Evolutionary conservation across 1,140 invertebrate species (phyloP), one percentile per base, ranked within the genome.

Genomic region (Drosophila busckii): DNA sequence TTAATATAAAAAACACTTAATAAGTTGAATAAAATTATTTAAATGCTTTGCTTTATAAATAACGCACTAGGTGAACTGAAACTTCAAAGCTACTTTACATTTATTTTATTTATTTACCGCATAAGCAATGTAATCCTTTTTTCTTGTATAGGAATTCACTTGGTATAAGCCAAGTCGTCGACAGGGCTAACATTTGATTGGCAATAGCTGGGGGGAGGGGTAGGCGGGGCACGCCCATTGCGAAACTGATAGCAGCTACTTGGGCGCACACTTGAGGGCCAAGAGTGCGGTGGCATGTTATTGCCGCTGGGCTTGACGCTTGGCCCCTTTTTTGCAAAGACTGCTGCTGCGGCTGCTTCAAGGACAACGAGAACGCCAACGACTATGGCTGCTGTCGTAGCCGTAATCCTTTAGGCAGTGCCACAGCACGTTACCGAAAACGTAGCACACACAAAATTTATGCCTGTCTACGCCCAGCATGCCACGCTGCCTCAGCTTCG

Each of bases 371-470:
- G 13, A 34, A 4, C 5, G 15, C 23, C 42, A 63, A 70, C 49
- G 66, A 69, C 66, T 32, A 13, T 44, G 29, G 38, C 34, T 41
- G 15, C 40, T 34, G 32, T 3, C 15, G 9, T 8, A 22, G 62
- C 35, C 52, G 45, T 71, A 78, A 73, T 78, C 73, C 68, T 80
- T 73, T 73, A 63, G 73, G 71, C 63, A 45, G 31, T 20, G 38
- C 40, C 55, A 50, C 61, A 76, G 70, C 70, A 76, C 70, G 70
- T 66, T 62, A 50, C 49, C 34, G 41, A 38, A 45, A 38, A 46
- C 37, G 34, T n/a, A 54, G 29, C 46, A 19, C 12, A 20, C 38
- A n/a, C n/a, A n/a, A 60, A 76, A 76, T 75, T 70, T 75, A 75
- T 75, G 71, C 71, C 54, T 41, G 54, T 70, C 70, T 56, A 53